Percentiles rank a stretch among this genome's conserved stretches.
Evolutionary conservation across 2,797 vertebrate genomes (phyloP).

Genomic region (Rhinella marina): DNA sequence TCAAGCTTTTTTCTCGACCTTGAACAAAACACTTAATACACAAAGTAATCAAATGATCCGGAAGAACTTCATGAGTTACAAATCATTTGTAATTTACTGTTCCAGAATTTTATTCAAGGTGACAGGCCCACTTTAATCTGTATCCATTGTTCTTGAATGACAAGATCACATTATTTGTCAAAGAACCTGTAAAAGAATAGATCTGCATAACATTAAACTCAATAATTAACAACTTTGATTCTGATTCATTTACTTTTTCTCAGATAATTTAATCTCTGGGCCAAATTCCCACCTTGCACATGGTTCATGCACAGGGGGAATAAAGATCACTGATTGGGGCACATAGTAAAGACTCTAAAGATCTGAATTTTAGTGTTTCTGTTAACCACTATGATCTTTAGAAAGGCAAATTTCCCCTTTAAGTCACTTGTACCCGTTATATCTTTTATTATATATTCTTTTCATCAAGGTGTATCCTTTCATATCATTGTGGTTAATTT

Average conservation of each 20-base stretch:
- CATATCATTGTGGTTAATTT: slow-evolving; percentile 45
- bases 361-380: slow-evolving; percentile 48
- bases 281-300: slow-evolving; percentile 40
- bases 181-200: slow-evolving; percentile 17
- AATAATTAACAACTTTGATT: slow-evolving; percentile 60
- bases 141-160: slow-evolving; percentile 20
- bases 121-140: slow-evolving; percentile 44
- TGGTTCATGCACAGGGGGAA: slow-evolving; percentile 18
- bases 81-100: slow-evolving; percentile 6
- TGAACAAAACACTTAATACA: slow-evolving; percentile 5
- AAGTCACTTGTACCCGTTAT: slow-evolving; percentile 47
- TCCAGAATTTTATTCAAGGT: slow-evolving; percentile 15
- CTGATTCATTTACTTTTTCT: slow-evolving; percentile 43
- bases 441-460: slow-evolving; percentile 50
- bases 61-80: slow-evolving; percentile 6
- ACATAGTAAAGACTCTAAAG: slow-evolving; percentile 37
- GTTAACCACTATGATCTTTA: slow-evolving; percentile 52
- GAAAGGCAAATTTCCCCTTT: slow-evolving; percentile 56
- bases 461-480: slow-evolving; percentile 58
- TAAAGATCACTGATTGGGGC: slow-evolving; percentile 46
- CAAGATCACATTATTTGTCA: slow-evolving; percentile 46
- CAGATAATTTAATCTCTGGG: slow-evolving; percentile 49
- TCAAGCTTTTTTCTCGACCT: not conserved
- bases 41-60: slow-evolving; percentile 12
- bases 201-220: slow-evolving; percentile 45